These are phyloP conservation scores for Eutolmus rufibarbis DNA, from an alignment of 2,888 invertebrate species.

Conservation along the genomic window DNA sequence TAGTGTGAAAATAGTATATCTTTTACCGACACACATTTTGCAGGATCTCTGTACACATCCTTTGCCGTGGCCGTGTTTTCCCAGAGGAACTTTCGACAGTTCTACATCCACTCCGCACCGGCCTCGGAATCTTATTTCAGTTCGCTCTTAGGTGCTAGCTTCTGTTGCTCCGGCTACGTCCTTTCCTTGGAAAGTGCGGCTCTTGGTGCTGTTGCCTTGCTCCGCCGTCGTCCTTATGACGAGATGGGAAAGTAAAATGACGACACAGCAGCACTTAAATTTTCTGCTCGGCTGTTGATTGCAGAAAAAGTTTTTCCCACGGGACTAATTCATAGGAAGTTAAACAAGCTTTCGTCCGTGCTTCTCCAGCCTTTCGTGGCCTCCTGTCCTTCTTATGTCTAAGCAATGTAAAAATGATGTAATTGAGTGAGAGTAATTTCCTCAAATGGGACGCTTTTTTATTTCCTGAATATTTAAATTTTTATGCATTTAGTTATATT, in stretches of 20 bases:
- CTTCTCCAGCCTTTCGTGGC: background rate
- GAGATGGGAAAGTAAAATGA: constrained; percentile 39
- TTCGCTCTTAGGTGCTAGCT: constrained; percentile 13
- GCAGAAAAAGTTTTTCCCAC: constrained; percentile 41
- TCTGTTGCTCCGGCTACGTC: background rate
- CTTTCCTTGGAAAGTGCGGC: background rate
- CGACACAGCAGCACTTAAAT: constrained; percentile 43
- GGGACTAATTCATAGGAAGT: constrained; percentile 41
- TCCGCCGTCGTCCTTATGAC: constrained; percentile 16
- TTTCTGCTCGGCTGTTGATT: constrained; percentile 42
- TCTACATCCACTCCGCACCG: background rate
- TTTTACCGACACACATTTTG: constrained; percentile 10
- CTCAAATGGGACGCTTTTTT: background rate
- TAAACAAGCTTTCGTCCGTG: constrained; percentile 34
- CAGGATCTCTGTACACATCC: constrained; percentile 11
- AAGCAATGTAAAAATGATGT: constrained; percentile 35
- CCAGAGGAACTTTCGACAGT: constrained; percentile 36
- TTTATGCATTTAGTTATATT: background rate
- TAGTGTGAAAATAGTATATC: constrained; percentile 37
- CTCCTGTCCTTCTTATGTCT: constrained; percentile 5
- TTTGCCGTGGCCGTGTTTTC: constrained; percentile 6
- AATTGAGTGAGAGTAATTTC: constrained; percentile 26
- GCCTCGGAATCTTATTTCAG: constrained; percentile 22
- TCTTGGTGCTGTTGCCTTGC: background rate
- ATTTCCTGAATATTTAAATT: constrained; percentile 1